Evolutionary conservation across 2,113 vertebrate species (phyloP).

Genomic region (Mionectes macconnelli): DNA sequence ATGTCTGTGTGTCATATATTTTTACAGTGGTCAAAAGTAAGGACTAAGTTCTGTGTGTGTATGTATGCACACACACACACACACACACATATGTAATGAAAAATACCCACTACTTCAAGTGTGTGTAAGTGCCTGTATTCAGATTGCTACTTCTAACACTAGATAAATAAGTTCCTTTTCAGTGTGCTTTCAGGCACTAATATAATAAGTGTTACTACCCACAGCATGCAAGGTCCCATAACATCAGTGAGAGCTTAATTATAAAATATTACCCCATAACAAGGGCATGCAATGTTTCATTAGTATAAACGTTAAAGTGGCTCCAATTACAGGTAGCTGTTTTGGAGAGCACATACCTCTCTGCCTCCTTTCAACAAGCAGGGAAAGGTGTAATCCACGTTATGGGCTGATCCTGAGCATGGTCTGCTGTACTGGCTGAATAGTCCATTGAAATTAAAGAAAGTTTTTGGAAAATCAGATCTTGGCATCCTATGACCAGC

Average conservation of each 20-base stretch:
- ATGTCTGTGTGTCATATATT: neutral
- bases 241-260: conserved; percentile 4
- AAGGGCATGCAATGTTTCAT: neutral
- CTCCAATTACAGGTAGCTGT: neutral
- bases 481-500: neutral
- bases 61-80: rapidly evolving
- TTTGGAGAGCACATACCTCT: neutral
- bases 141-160: neutral
- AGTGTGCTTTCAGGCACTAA: conserved; percentile 1
- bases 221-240: neutral
- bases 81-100: neutral
- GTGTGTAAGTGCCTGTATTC: neutral
- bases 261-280: neutral
- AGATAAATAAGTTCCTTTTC: neutral
- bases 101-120: neutral
- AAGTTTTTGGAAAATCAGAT: neutral
- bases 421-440: neutral
- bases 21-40: neutral
- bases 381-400: neutral
- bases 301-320: neutral
- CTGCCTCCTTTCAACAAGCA: neutral
- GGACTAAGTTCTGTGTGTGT: neutral
- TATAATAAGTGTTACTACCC: neutral
- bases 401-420: rapidly evolving
- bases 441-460: neutral